Percentiles rank a stretch among this genome's conserved stretches.
Evolutionary conservation across 2,797 vertebrate genomes (phyloP).

Genomic region (Urosaurus nigricauda): DNA sequence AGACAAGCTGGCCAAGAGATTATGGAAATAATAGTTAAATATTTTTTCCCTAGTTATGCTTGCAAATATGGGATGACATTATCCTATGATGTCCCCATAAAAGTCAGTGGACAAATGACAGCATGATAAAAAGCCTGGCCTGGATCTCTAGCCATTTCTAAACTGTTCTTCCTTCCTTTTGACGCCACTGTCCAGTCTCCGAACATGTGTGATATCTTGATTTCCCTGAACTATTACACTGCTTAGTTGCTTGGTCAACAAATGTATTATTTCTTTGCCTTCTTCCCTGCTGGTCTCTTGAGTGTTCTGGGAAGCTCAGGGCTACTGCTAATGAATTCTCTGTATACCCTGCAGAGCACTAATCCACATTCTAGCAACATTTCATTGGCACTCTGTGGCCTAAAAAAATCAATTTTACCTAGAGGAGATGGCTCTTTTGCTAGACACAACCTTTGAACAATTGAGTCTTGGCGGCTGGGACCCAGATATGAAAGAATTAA

Average conservation of each 20-base stretch:
- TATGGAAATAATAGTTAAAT: too few species aligned
- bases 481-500: conserved; percentile 6
- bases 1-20: too few species aligned
- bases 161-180: not conserved
- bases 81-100: not conserved
- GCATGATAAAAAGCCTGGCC: not conserved
- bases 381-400: conserved; percentile 26
- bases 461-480: not conserved
- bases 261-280: conserved; percentile 6
- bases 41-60: too few species aligned
- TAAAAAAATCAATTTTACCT: conserved; percentile 33
- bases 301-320: not conserved
- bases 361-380: conserved; percentile 19
- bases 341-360: conserved; percentile 9
- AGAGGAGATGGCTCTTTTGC: not conserved
- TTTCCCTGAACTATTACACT: conserved; percentile 3
- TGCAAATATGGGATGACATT: too few species aligned
- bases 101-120: not conserved
- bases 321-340: conserved; percentile 35
- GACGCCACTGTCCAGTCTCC: not conserved
- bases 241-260: not conserved
- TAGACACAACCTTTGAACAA: not conserved
- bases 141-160: conserved; percentile 1
- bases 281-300: not conserved
- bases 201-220: not conserved